Conservation (phyloP, 2,797 vertebrate species). For the Lophius americanus region DNA sequence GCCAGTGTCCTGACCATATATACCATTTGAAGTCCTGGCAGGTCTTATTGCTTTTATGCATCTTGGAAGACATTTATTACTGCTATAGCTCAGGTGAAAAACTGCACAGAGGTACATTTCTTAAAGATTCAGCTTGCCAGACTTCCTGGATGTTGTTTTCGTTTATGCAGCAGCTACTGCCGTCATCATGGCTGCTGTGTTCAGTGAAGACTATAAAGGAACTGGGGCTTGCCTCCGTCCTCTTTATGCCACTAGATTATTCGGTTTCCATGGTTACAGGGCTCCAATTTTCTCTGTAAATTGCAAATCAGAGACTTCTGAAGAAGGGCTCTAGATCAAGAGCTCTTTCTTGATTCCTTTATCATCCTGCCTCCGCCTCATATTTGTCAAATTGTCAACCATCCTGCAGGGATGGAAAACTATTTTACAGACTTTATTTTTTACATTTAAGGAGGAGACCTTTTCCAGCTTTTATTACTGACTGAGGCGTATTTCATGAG, state of each 20-base stretch:
- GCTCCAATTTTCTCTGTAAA: slow-evolving; percentile 41
- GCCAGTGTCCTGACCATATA: too few species aligned
- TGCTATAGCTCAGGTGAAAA: too few species aligned
- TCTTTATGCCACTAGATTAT: slow-evolving; percentile 19
- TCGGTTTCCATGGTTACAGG: slow-evolving; percentile 67
- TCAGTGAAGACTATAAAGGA: slow-evolving; percentile 25
- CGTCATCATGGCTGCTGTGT: neutral
- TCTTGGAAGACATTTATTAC: too few species aligned
- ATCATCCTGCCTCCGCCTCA: slow-evolving; percentile 1
- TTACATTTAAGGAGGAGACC: neutral
- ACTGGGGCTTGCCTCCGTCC: slow-evolving; percentile 3
- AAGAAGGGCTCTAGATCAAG: slow-evolving; percentile 39
- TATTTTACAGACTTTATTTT: neutral
- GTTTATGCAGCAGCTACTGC: neutral
- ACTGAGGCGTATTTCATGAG: neutral
- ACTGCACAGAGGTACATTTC: too few species aligned
- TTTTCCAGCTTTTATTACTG: neutral
- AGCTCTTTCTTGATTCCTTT: slow-evolving; percentile 11
- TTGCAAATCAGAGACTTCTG: slow-evolving; percentile 45
- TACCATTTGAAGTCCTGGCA: too few species aligned
- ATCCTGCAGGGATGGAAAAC: neutral
- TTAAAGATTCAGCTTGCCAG: too few species aligned
- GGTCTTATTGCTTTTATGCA: too few species aligned
- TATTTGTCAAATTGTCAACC: slow-evolving; percentile 12
- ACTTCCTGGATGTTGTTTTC: neutral